Conservation (phyloP, 2,113 vertebrate genomes). For the Rhodinocichla rosea region DNA sequence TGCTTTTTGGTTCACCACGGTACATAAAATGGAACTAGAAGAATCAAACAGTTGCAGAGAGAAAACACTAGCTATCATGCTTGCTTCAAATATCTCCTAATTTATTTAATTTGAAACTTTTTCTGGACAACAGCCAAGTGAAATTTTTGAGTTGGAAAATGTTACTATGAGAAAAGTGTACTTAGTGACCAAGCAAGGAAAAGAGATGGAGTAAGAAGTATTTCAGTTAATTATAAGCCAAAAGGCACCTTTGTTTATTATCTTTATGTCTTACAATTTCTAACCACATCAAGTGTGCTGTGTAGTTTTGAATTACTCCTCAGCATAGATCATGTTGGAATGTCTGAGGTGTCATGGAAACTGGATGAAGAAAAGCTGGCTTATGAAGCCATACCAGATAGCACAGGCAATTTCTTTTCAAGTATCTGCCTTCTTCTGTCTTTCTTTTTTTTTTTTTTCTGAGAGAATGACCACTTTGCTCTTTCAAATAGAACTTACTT, state of each 20-base stretch:
- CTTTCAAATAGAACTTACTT: background rate
- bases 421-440: background rate
- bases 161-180: background rate
- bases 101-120: background rate
- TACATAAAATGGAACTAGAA: background rate
- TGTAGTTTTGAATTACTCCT: background rate
- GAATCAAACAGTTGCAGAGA: background rate
- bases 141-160: background rate
- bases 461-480: background rate
- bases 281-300: background rate
- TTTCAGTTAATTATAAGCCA: background rate
- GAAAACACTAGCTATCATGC: background rate
- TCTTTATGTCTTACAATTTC: background rate
- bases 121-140: background rate
- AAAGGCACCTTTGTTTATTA: background rate
- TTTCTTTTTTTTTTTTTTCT: fast-evolving
- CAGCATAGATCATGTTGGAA: background rate
- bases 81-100: background rate
- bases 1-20: background rate
- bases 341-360: slow-evolving; percentile 35
- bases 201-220: background rate
- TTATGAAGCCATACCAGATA: background rate
- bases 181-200: background rate
- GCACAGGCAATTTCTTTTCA: background rate
- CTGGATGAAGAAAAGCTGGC: background rate